Base-by-base conservation (phyloP, 2,113 vertebrate genomes). In the Cyphomyrus plagiostoma region DNA sequence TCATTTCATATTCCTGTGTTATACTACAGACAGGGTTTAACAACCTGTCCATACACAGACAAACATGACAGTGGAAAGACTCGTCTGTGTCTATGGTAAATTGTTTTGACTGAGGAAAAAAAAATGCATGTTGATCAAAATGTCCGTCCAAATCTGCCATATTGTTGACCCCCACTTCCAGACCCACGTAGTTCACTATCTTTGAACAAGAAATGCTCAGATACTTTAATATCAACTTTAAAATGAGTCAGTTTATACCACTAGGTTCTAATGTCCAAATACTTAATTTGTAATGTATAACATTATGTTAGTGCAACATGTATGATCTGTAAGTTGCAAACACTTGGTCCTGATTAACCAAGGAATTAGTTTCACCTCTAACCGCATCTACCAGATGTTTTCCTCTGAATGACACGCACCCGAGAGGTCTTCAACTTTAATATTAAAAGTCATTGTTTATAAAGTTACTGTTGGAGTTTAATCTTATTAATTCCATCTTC, bases 151-250 rank as follows among this genome's bases (percentile, higher is more conserved):
- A 66, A 11, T 26, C 3, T n/a, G 9, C 9, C 62, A 11, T 30
- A 10, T 9, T 26, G 0, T 30, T 26, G 3, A 26, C 45, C 53
- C 42, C 45, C 48, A 53, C 77, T 53, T 86, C 0, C 8, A 84
- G 88, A 56, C 10, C 26, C 21, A 23, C 2, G 2, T 58, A 23
- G 80, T 52, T 35, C 42, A 66, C 42, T 49, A 6, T n/a, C 30
- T n/a, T 56, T 13, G 58, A 48, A 70, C 30, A 39, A 17, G 30
- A 58, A n/a, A 52, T 8, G 49, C 48, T 42, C 45, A 74, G 88
- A 92, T 86, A 77, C 58, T 66, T 66, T 66, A 66, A 90, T 91
- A 50, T 88, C 93, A 91, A 85, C 83, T 90, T 66, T 90, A 88
- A 91, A 90, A 92, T 39, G 62, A 89, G 48, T 30, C n/a, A 42